Evolutionary conservation across 2,113 vertebrate species (phyloP), one percentile per base, ranked within the genome.

Genomic region (Chaetura pelagica): DNA sequence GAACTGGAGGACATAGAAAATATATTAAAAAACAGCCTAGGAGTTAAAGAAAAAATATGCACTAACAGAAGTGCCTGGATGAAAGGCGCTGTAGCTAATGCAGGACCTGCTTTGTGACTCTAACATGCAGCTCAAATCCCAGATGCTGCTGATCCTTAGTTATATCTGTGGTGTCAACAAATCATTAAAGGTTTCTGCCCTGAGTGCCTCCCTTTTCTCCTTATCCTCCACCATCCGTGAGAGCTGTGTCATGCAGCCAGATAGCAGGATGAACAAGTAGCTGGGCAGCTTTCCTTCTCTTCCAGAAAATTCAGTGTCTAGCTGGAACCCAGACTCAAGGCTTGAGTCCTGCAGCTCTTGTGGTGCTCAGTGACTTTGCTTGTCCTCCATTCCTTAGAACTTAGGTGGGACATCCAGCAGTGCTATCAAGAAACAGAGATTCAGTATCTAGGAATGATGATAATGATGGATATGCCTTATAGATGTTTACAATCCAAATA

Each of bases 181-280:
- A 79, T 51, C 21, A 1, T 27, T 55, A 32, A 23, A 77, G 10
- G 57, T 40, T 83, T 66, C 42, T 63, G 5, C 35, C 10, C 48
- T 7, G 9, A 46, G 4, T 34, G 5, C 38, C 38, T 34, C 40
- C 67, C 52, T 34, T 87, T 82, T 48, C 42, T 54, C 9, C 5
- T 81, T 76, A 12, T 22, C 38, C 9, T 75, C 17, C 5, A 19
- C 22, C 32, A 38, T 17, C 29, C 64, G 15, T 29, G 23, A 75
- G 14, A 80, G 9, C 10, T 89, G 38, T 58, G 40, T 40, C 15
- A 30, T n/a, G 24, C 2, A 5, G 21, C 14, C 0, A 0, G 6
- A 46, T 26, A 16, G 2, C 6, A 55, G 12, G 15, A 64, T 13
- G 34, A 79, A 26, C 7, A 32, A 17, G 3, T 46, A 27, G 29